Evolutionary conservation across 2,113 vertebrate species (phyloP).

Genomic region (Aplodontia rufa): DNA sequence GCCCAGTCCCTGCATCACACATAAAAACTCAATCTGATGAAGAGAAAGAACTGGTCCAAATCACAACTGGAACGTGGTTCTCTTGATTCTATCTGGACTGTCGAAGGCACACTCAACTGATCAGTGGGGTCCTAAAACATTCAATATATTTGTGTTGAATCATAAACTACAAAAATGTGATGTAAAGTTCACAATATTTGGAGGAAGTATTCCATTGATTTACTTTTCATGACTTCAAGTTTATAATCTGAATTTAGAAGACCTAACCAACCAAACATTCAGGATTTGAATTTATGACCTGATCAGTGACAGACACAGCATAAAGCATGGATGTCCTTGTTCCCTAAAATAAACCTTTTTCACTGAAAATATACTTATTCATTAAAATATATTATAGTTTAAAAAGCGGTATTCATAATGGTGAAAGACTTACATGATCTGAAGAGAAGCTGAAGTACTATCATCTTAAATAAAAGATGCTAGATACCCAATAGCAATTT

Average conservation of each 20-base stretch:
- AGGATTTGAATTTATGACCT: not conserved
- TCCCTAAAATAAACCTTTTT: slow-evolving; percentile 6
- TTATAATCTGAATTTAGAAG: not conserved
- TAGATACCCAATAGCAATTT: not conserved
- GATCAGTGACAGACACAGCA: not conserved
- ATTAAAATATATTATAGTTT: not conserved
- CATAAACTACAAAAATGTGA: not conserved
- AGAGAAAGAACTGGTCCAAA: not conserved
- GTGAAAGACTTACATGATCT: not conserved
- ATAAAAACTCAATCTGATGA: not conserved
- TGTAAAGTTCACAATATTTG: not conserved
- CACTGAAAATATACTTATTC: slow-evolving; percentile 33
- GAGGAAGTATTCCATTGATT: not conserved
- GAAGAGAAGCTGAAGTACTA: not conserved
- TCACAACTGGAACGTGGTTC: not conserved
- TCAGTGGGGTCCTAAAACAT: not conserved
- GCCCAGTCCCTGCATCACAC: not conserved
- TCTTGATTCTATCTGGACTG: not conserved
- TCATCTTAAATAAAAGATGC: not conserved
- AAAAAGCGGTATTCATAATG: not conserved
- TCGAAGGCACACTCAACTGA: not conserved
- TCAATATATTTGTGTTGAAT: not conserved
- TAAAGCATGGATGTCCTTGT: not conserved
- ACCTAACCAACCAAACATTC: not conserved
- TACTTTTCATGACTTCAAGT: not conserved